A percentile compares a stretch with the other conserved stretches of the same genome.
Conservation (phyloP, 2,888 invertebrate species). For the Volucella inflata region DNA sequence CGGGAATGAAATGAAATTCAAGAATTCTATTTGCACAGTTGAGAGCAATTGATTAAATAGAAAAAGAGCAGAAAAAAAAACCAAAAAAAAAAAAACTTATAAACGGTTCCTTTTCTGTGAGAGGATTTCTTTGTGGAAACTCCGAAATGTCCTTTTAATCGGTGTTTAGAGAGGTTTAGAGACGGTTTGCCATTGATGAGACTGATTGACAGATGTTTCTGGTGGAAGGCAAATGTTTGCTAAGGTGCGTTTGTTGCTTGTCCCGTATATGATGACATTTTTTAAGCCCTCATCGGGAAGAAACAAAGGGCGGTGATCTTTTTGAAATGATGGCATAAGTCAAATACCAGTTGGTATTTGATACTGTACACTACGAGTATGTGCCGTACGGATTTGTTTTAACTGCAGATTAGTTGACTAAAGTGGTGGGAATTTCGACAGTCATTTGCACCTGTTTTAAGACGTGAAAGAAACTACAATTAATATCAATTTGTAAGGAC, state of each 20-base stretch:
- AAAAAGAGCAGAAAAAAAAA: slow-evolving; percentile 3
- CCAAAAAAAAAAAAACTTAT: slow-evolving; percentile 12
- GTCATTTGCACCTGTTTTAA: no score
- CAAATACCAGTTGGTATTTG: neutral
- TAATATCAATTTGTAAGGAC: no score
- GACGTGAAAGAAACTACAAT: no score
- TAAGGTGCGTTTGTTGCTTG: slow-evolving; percentile 67
- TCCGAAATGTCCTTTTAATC: slow-evolving; percentile 70
- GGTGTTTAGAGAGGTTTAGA: slow-evolving; percentile 69
- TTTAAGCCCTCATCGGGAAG: neutral
- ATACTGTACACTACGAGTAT: no score
- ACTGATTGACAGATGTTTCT: slow-evolving; percentile 73
- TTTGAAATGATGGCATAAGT: neutral
- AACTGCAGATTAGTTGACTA: slow-evolving; percentile 64
- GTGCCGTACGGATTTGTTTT: slow-evolving; percentile 37
- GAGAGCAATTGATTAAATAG: slow-evolving; percentile 75
- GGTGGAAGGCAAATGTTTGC: slow-evolving; percentile 61
- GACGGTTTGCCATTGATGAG: slow-evolving; percentile 61
- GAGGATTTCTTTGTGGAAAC: slow-evolving; percentile 53
- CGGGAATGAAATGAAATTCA: slow-evolving; percentile 70
- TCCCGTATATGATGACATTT: slow-evolving; percentile 36
- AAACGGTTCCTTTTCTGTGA: slow-evolving; percentile 11
- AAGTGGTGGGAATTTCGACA: slow-evolving; percentile 25
- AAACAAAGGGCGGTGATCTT: slow-evolving; percentile 47
- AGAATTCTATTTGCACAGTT: slow-evolving; percentile 73